A percentile compares a stretch with the other conserved stretches of the same genome.
Conservation (phyloP, 2,888 invertebrate species). For the Heliconius erato region DNA sequence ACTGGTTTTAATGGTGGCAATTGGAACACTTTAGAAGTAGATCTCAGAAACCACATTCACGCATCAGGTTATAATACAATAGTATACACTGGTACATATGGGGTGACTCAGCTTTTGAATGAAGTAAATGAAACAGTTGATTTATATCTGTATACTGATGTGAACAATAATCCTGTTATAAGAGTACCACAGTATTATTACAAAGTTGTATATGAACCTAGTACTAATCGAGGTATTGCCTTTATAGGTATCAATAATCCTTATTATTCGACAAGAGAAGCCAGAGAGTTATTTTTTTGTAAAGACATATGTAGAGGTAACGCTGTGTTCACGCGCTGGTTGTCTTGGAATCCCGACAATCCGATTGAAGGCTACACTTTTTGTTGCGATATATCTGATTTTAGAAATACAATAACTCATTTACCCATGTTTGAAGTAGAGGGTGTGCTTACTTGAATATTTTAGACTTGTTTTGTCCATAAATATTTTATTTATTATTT, state of each 20-base stretch:
- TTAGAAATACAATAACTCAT: slow-evolving; percentile 78
- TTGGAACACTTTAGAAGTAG: slow-evolving; percentile 85
- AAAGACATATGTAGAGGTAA: slow-evolving; percentile 80
- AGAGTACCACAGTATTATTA: slow-evolving; percentile 80
- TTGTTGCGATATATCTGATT: slow-evolving; percentile 86
- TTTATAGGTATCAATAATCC: slow-evolving; percentile 89
- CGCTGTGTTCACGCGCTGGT: slow-evolving; percentile 81
- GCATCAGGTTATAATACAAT: slow-evolving; percentile 66
- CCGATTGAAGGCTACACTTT: slow-evolving; percentile 84
- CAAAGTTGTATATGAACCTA: slow-evolving; percentile 85
- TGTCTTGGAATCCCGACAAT: slow-evolving; percentile 83
- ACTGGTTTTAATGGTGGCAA: slow-evolving; percentile 87
- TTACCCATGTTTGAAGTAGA: slow-evolving; percentile 83
- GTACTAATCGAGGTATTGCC: slow-evolving; percentile 79
- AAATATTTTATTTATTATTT: slow-evolving; percentile 11
- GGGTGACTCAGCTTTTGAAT: slow-evolving; percentile 83
- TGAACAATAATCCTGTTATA: slow-evolving; percentile 75
- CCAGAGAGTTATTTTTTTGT: slow-evolving; percentile 76
- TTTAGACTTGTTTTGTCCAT: slow-evolving; percentile 4
- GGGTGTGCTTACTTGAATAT: slow-evolving; percentile 64
- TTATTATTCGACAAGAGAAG: slow-evolving; percentile 68
- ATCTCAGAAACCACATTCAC: slow-evolving; percentile 74
- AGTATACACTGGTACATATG: slow-evolving; percentile 87
- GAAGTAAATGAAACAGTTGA: slow-evolving; percentile 66
- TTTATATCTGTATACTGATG: slow-evolving; percentile 72